phyloP scores from a whole-genome alignment of 1,140 invertebrate species.

The Subanguina moxae region DNA sequence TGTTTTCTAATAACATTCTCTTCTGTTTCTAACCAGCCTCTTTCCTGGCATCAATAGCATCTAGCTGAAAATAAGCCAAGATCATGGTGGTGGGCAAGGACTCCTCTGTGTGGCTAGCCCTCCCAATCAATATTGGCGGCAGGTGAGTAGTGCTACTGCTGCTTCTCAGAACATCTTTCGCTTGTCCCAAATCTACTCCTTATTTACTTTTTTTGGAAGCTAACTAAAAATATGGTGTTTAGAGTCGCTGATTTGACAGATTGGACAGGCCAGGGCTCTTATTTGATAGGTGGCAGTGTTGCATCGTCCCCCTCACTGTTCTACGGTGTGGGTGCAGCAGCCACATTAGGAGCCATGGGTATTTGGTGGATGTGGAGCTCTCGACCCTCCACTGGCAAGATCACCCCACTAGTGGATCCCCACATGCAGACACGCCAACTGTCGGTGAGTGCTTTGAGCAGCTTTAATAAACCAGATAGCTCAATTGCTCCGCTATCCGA shows the following conservation, averaged over 20 bases:
- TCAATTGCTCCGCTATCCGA: too few relatives aligned
- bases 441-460: constrained; percentile 21
- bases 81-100: constrained; percentile 14
- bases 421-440: constrained; percentile 37
- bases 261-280: constrained; percentile 31
- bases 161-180: neutral
- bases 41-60: too few relatives aligned
- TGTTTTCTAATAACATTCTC: too few relatives aligned
- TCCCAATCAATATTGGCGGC: constrained; percentile 26
- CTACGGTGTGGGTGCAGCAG: constrained; percentile 38
- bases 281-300: neutral
- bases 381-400: constrained; percentile 19
- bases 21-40: too few relatives aligned
- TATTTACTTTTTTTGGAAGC: neutral
- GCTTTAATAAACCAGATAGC: neutral
- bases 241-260: constrained; percentile 39
- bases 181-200: neutral
- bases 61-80: too few relatives aligned
- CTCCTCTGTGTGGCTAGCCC: constrained; percentile 18
- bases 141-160: neutral
- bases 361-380: constrained; percentile 35
- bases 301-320: constrained; percentile 9
- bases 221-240: constrained; percentile 5
- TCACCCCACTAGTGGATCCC: constrained; percentile 38
- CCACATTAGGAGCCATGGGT: constrained; percentile 42